Conservation (phyloP, 1,140 invertebrate species). For the Drosophila santomea region DNA sequence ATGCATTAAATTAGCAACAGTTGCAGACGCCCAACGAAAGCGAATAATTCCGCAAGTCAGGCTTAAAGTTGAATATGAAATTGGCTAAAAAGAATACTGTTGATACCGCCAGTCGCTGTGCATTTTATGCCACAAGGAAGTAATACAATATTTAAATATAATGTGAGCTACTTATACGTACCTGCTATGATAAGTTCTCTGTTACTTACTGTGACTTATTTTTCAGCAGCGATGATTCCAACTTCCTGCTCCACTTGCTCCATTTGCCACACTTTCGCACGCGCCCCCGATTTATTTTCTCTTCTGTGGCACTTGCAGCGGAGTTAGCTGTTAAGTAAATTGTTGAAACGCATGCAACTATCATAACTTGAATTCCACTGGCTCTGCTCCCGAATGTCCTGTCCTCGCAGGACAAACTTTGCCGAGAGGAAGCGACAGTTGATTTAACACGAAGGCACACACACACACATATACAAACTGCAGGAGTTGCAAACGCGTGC, state of each 20-base stretch:
- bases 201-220: not conserved
- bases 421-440: conserved; percentile 79
- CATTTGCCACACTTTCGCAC: conserved; percentile 17
- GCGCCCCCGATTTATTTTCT: conserved; percentile 19
- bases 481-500: conserved; percentile 45
- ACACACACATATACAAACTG: conserved; percentile 21
- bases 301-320: conserved; percentile 28
- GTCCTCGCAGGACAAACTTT: conserved; percentile 67
- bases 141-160: too few species aligned
- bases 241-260: conserved; percentile 10
- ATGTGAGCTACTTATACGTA: not conserved
- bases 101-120: not conserved
- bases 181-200: too few species aligned
- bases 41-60: not conserved
- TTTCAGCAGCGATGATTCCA: not conserved
- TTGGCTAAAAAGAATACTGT: conserved; percentile 17
- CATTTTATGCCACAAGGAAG: too few species aligned
- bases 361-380: conserved; percentile 68
- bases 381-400: conserved; percentile 15
- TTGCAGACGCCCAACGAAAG: conserved; percentile 33
- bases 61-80: conserved; percentile 47
- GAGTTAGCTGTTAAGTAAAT: conserved; percentile 72
- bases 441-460: conserved; percentile 68
- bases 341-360: conserved; percentile 71
- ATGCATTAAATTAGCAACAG: conserved; percentile 67